Base-by-base conservation (phyloP, 1,140 invertebrate genomes). In the Papilio dardanus region DNA sequence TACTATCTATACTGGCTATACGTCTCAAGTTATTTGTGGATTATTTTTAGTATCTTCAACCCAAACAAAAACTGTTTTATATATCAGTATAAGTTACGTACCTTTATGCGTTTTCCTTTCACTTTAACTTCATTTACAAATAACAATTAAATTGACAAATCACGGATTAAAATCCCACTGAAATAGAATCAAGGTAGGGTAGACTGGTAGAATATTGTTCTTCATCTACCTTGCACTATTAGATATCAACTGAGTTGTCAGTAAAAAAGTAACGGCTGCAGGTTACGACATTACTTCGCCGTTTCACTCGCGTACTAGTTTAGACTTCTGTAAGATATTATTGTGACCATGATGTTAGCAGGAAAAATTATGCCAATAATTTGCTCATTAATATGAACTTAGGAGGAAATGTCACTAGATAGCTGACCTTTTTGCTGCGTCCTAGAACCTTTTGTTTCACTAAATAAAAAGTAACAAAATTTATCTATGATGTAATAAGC, bases 341-440 rank as follows among this genome's bases (percentile, higher is more conserved):
- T n/a, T n/a, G 67, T 69, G 67, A 69, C 67, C 67, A 69, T 24
- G 31, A 40, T 3, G 21, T n/a, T 40, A 14, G 10, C 16, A 69
- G 67, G 31, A 21, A 69, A 69, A 69, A 24, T 19, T 69, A 33
- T 12, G 24, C 12, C 54, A 62, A 28, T 62, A 14, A 28, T 28
- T 28, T 14, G 24, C 24, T 8, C 24, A 58, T 58, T 28, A 28
- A 30, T 30, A 62, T 62, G 24, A 10, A 62, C 10, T 28, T 62
- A 30, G 12, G 50, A 74, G 42, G 31, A 50, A 54, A 54, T 7
- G 24, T 73, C 1, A 54, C 6, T 31, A 31, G 16, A 24, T 71
- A 71, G 16, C 33, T 54, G 28, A 31, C 21, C 14, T 65, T 67
- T 54, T 79, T 81, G n/a, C 31, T 77, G 62, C 19, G 19, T 46